Conservation (phyloP, 2,113 vertebrate species). For the Lanius collurio region DNA sequence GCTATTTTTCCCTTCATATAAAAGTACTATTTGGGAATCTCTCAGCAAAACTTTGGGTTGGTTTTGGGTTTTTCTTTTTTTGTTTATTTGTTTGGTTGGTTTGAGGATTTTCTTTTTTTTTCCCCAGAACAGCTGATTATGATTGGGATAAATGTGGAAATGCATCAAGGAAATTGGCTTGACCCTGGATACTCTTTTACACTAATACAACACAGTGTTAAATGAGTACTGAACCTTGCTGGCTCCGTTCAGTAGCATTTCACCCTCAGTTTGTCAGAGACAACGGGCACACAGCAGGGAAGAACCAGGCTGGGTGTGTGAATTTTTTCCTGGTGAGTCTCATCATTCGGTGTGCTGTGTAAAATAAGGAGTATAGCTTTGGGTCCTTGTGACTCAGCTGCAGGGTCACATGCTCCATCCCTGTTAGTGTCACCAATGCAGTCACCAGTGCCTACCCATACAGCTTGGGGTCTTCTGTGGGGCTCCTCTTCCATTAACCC, state of each 20-base stretch:
- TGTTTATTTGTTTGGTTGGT: not conserved
- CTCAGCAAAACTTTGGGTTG: not conserved
- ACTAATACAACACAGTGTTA: not conserved
- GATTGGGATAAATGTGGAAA: not conserved
- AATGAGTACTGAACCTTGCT: not conserved
- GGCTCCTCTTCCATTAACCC: not conserved
- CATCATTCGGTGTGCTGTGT: not conserved
- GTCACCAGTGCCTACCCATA: not conserved
- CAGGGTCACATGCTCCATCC: not conserved
- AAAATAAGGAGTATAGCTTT: not conserved
- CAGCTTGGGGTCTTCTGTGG: rapidly evolving
- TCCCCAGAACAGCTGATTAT: not conserved
- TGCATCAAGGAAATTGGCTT: not conserved
- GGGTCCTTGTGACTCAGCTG: not conserved
- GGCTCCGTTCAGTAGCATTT: not conserved
- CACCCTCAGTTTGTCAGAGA: not conserved
- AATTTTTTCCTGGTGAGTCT: not conserved
- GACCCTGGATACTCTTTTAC: not conserved
- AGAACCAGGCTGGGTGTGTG: not conserved
- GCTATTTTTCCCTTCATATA: not conserved
- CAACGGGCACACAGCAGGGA: not conserved
- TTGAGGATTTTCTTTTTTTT: too few relatives aligned
- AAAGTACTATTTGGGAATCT: not conserved
- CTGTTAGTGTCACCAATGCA: rapidly evolving
- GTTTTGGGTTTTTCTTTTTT: not conserved